Evolutionary conservation across 2,888 invertebrate species (phyloP).

Genomic region (Cryptocephalus primarius): DNA sequence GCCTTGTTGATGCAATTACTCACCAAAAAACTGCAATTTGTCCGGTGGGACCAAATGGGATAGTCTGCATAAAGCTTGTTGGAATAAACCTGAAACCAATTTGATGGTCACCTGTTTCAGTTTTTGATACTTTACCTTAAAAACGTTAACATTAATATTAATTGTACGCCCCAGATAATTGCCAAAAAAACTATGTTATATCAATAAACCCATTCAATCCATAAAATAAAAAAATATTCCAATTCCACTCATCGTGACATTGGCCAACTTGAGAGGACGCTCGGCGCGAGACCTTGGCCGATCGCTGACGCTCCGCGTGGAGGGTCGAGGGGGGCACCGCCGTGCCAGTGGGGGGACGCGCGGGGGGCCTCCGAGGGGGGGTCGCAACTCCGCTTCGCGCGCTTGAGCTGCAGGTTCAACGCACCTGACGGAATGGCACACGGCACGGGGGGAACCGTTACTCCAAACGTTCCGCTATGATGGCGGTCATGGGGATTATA

Average conservation of each 20-base stretch:
- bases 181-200: neutral
- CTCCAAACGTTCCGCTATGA: constrained; percentile 9
- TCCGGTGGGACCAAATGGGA: too few species aligned
- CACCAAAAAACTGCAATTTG: too few species aligned
- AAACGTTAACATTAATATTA: neutral
- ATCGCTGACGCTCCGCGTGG: neutral
- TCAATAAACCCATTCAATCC: too few species aligned
- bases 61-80: too few species aligned
- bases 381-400: constrained; percentile 8
- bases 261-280: constrained; percentile 8
- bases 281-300: constrained; percentile 11
- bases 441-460: constrained; percentile 33
- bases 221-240: too few species aligned
- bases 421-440: constrained; percentile 39
- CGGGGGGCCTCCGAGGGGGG: constrained; percentile 4
- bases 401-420: constrained; percentile 30
- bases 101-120: too few species aligned
- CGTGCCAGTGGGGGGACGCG: too few species aligned
- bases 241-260: constrained; percentile 7
- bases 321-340: too few species aligned
- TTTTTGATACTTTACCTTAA: neutral
- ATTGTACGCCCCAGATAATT: neutral
- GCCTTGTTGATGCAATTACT: too few species aligned
- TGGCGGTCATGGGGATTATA: neutral
- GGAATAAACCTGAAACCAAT: too few species aligned